These are phyloP conservation scores for Thalassarche chlororhynchos DNA, from an alignment of 2,113 vertebrate species.

Conservation along the genomic window DNA sequence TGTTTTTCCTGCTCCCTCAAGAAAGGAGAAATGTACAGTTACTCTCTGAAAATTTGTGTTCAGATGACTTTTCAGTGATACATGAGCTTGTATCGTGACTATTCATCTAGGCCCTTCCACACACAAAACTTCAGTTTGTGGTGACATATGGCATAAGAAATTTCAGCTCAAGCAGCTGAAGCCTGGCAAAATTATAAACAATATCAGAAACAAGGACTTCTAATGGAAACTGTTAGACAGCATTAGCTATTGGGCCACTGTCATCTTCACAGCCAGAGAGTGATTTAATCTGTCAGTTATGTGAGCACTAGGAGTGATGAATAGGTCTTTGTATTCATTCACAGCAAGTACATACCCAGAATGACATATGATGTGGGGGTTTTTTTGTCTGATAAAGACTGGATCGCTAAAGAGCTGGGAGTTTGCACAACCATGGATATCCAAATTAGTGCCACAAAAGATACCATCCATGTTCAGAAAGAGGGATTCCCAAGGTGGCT, in stretches of 20 bases:
- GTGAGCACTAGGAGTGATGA: constrained; percentile 16
- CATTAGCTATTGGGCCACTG: constrained; percentile 13
- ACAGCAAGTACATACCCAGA: neutral
- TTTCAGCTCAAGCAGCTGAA: constrained; percentile 19
- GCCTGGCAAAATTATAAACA: constrained; percentile 18
- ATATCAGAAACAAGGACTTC: neutral
- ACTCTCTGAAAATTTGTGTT: neutral
- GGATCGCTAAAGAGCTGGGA: neutral
- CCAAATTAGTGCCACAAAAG: neutral
- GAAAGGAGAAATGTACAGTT: neutral
- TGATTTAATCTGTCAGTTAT: constrained; percentile 58
- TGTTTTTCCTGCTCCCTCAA: neutral
- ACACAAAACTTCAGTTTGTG: neutral
- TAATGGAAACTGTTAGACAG: constrained; percentile 22
- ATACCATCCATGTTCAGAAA: neutral
- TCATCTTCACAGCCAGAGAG: constrained; percentile 20
- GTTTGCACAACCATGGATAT: neutral
- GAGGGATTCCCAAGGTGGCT: neutral
- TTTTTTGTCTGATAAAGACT: neutral
- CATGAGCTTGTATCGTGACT: neutral
- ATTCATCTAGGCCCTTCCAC: neutral
- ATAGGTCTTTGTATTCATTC: constrained; percentile 43
- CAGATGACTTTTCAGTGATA: neutral
- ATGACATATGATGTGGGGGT: neutral
- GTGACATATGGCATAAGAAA: constrained; percentile 1